Conservation (phyloP, 2,888 invertebrate genomes). For the Tetragonisca angustula region DNA sequence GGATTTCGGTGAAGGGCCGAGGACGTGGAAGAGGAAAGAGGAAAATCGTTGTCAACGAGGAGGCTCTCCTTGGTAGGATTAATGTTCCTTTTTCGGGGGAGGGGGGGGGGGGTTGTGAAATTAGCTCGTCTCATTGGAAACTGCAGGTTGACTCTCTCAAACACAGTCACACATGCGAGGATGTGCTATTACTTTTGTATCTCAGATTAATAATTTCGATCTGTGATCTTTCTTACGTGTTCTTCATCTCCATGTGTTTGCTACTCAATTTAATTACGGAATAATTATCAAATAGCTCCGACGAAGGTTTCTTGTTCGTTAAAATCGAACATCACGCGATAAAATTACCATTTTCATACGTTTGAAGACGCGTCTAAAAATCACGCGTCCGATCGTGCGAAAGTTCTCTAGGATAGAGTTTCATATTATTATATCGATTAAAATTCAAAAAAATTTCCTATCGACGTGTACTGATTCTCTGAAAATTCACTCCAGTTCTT, state of each 20-base stretch:
- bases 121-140: neutral
- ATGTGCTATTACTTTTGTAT: neutral
- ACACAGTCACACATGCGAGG: neutral
- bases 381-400: neutral
- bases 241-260: neutral
- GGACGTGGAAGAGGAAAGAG: no score
- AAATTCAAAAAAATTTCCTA: neutral
- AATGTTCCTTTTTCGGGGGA: neutral
- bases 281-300: neutral
- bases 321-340: neutral
- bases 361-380: neutral
- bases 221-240: neutral
- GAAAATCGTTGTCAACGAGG: neutral
- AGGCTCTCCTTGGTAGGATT: neutral
- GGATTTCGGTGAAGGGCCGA: conserved; percentile 10
- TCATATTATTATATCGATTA: no score
- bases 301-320: neutral
- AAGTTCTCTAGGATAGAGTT: neutral
- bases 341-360: neutral
- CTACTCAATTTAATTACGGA: neutral
- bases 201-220: neutral
- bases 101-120: no score
- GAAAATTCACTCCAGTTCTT: no score
- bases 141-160: neutral
- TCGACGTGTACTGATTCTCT: neutral